Conservation (phyloP, 2,888 invertebrate genomes). For the Lepeophtheirus nordmannii region DNA sequence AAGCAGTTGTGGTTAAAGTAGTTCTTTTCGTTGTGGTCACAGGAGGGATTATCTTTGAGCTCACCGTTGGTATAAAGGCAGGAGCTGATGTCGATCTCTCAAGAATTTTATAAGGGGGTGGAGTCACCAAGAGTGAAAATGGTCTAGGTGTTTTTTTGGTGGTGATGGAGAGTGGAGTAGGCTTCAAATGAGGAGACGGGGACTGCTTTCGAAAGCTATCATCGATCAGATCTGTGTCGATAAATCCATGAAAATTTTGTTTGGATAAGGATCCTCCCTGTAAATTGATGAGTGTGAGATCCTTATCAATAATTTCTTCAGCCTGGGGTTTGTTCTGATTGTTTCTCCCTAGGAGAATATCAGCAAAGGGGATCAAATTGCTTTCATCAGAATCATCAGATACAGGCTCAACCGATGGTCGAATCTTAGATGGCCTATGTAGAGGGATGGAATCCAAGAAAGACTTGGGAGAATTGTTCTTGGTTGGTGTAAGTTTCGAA, state of each 20-base stretch:
- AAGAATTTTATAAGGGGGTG: background rate
- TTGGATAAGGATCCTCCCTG: constrained; percentile 5
- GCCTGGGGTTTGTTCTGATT: background rate
- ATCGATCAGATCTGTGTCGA: constrained; percentile 19
- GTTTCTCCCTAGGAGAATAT: background rate
- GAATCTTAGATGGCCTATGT: background rate
- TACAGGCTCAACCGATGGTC: background rate
- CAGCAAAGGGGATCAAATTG: constrained; percentile 19
- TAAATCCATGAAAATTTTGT: constrained; percentile 19
- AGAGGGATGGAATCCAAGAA: background rate
- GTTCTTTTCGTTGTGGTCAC: background rate
- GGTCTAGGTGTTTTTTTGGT: background rate
- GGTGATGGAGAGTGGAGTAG: background rate
- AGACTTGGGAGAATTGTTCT: background rate
- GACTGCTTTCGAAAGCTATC: background rate
- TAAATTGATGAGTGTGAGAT: constrained; percentile 12
- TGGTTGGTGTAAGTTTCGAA: background rate
- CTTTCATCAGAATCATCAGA: constrained; percentile 17
- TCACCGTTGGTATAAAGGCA: background rate
- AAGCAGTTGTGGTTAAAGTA: background rate
- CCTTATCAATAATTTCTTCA: constrained; percentile 6
- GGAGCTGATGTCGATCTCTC: background rate
- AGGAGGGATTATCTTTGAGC: background rate
- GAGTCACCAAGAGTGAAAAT: background rate
- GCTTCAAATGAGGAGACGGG: too few relatives aligned